These are phyloP conservation scores for Ectobius pallidus DNA, from an alignment of 2,888 invertebrate genomes.

Conservation along the genomic window DNA sequence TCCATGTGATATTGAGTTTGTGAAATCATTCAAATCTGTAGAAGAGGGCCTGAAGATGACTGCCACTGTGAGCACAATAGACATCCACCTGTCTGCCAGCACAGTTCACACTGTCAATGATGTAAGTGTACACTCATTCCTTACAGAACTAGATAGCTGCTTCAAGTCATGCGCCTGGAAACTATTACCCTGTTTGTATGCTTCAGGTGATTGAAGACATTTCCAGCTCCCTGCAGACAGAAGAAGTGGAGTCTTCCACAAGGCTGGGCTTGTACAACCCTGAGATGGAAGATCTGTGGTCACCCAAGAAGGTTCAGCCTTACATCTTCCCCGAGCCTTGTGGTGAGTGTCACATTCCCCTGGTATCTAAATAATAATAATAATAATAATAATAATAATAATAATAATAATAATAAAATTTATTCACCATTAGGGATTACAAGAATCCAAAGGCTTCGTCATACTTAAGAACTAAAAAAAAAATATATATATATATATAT, in stretches of 20 bases:
- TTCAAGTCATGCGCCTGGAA: too few relatives aligned
- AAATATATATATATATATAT: too few relatives aligned
- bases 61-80: conserved; percentile 69
- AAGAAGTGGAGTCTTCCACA: conserved; percentile 45
- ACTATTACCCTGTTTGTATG: neutral
- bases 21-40: conserved; percentile 64
- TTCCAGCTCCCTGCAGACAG: conserved; percentile 44
- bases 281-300: conserved; percentile 67
- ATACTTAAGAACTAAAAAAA: too few relatives aligned
- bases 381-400: neutral
- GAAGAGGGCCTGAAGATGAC: conserved; percentile 71
- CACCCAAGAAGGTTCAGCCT: conserved; percentile 66
- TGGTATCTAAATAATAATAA: too few relatives aligned
- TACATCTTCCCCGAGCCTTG: conserved; percentile 47
- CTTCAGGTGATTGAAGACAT: conserved; percentile 60
- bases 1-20: conserved; percentile 74
- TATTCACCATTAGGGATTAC: too few relatives aligned
- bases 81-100: conserved; percentile 73
- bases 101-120: conserved; percentile 73
- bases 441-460: too few relatives aligned
- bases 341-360: conserved; percentile 41
- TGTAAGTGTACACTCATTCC: conserved; percentile 48
- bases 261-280: conserved; percentile 22
- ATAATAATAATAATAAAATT: too few relatives aligned
- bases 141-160: too few relatives aligned